Evolutionary conservation across 2,888 invertebrate genomes (phyloP), one percentile per base, ranked within the genome.

Genomic region (Melanophora roralis): DNA sequence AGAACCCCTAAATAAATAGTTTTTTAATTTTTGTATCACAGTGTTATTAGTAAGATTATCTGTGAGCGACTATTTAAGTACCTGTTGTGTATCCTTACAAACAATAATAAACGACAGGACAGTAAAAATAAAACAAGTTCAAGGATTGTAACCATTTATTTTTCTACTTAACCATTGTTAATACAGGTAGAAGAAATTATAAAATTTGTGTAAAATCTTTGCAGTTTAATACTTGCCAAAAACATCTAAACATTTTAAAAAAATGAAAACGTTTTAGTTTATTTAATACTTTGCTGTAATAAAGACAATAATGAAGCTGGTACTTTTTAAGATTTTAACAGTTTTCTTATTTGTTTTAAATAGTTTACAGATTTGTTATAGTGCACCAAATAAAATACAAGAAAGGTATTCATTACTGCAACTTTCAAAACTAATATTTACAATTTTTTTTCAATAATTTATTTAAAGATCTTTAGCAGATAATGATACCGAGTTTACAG

Each of bases 391-490:
- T 9, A 68, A 67, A 45, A 68, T 5, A 9, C 75, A 62, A 21
- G 45, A 6, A 55, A 67, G 27, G 79, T 80, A 75, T 9, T 2
- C 3, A 9, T 9, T 21, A 8, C 16, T 0, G 4, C 5, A n/a
- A 40, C 8, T 16, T 5, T 14, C 8, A 45, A 9, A 9, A 45
- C 19, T 3, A 45, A 45, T 43, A 45, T 11, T 11, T 0, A 19
- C 0, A 8, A 19, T 16, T 19, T 16, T 9, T 16, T 43, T 16
- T 14, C 1, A 43, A 16, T 36, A 14, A 3, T 47, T 0, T 34
- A 34, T 12, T 36, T 55, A 8, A n/a, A 79, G 79, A 55, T 62
- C 75, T 9, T 32, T 79, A n/a, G 40, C 81, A 9, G 82, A 82
- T 8, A 75, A 78, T 40, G 78, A 81, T 14, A 38, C 40, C 1